Percentiles rank a stretch among this genome's conserved stretches.
phyloP scores from a whole-genome alignment of 2,113 vertebrate species.

The Athene cunicularia region DNA sequence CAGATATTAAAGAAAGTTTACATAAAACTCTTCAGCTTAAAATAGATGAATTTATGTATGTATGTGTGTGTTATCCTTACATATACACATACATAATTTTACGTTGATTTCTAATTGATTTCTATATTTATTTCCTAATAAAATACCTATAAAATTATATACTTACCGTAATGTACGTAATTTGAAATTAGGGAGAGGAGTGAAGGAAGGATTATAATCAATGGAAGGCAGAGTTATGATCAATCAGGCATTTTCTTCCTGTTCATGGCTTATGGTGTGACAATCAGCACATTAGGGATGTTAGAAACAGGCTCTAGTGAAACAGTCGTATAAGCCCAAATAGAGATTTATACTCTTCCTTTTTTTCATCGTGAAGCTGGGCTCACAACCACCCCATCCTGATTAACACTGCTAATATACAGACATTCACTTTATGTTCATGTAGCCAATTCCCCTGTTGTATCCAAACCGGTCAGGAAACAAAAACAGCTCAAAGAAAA shows the following conservation, averaged over 20 bases:
- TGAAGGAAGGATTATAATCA: background rate
- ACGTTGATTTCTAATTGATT: background rate
- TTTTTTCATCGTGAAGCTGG: background rate
- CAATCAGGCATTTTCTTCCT: background rate
- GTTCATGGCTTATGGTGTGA: background rate
- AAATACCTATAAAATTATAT: background rate
- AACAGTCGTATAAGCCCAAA: background rate
- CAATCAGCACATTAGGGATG: background rate
- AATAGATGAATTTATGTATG: background rate
- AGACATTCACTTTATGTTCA: background rate
- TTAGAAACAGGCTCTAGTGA: background rate
- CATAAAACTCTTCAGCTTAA: background rate
- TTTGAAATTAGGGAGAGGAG: background rate
- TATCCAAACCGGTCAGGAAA: background rate
- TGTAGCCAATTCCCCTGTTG: background rate
- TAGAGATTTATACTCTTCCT: background rate
- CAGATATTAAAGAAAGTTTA: background rate
- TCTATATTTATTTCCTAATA: background rate
- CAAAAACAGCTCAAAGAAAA: background rate
- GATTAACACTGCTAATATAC: accelerated
- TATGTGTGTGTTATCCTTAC: background rate
- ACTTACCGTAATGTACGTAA: background rate
- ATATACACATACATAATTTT: background rate
- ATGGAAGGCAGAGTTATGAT: background rate
- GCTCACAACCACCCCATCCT: background rate